Conservation (phyloP, 2,888 invertebrate species). For the Acholoe squamosa region DNA sequence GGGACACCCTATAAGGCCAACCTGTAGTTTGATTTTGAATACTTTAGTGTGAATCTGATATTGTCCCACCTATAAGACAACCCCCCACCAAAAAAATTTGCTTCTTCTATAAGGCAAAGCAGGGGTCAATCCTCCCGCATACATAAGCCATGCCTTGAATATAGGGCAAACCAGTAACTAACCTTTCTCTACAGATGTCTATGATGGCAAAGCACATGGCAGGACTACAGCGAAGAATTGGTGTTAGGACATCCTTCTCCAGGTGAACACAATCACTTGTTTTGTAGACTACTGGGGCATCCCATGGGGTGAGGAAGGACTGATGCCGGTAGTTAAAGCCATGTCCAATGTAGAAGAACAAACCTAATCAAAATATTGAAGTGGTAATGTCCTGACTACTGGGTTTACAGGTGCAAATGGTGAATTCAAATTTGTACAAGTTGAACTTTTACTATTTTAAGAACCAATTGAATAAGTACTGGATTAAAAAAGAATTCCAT, state of each 20-base stretch:
- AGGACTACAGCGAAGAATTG: constrained; percentile 80
- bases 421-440: too few relatives aligned
- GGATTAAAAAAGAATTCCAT: background rate
- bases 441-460: too few relatives aligned
- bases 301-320: constrained; percentile 83
- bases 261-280: constrained; percentile 80
- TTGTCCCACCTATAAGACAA: too few relatives aligned
- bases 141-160: too few relatives aligned
- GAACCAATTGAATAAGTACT: background rate
- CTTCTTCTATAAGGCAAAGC: too few relatives aligned
- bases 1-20: too few relatives aligned
- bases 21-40: too few relatives aligned
- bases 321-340: constrained; percentile 83
- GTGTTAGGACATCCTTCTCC: constrained; percentile 75
- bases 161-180: constrained; percentile 67
- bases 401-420: too few relatives aligned
- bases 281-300: constrained; percentile 81
- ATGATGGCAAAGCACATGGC: constrained; percentile 82
- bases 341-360: constrained; percentile 84
- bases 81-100: too few relatives aligned
- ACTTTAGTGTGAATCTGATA: too few relatives aligned
- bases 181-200: constrained; percentile 83
- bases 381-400: too few relatives aligned
- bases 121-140: too few relatives aligned
- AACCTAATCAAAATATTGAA: background rate